A percentile compares a stretch with the other conserved stretches of the same genome.
Conservation (phyloP, 2,888 invertebrate genomes). For the Pherbina coryleti region DNA sequence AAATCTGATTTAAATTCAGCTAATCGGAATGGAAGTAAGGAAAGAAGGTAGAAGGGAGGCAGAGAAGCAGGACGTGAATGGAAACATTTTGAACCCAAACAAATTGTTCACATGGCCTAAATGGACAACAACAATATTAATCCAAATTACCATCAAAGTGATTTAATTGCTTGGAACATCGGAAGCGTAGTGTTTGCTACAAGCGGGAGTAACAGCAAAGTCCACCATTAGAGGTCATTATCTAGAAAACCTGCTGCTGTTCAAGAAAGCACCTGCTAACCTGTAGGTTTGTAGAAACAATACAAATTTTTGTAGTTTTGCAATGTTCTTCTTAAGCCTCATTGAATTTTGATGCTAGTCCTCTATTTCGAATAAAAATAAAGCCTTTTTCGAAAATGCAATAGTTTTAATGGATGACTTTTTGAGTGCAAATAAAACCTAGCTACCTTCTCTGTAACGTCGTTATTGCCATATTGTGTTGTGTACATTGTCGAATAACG, state of each 20-base stretch:
- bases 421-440: constrained; percentile 9
- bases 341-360: constrained; percentile 1
- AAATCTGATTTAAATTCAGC: constrained; percentile 55
- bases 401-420: constrained; percentile 16
- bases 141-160: constrained; percentile 71
- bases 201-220: background rate
- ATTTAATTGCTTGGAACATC: constrained; percentile 70
- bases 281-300: no score
- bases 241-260: no score
- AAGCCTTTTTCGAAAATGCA: background rate
- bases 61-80: constrained; percentile 35
- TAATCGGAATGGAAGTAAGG: constrained; percentile 48
- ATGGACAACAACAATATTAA: constrained; percentile 68
- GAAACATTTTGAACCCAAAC: constrained; percentile 54
- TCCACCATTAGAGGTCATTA: no score
- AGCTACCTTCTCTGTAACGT: background rate
- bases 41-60: constrained; percentile 44
- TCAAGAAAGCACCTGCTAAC: no score
- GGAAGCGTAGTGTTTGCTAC: constrained; percentile 41
- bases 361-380: background rate
- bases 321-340: constrained; percentile 5
- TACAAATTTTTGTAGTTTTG: background rate
- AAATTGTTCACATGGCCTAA: constrained; percentile 63
- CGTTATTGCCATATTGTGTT: background rate
- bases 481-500: background rate